These are phyloP conservation scores for Griposia aprilina DNA, from an alignment of 2,888 invertebrate species.

Conservation along the genomic window DNA sequence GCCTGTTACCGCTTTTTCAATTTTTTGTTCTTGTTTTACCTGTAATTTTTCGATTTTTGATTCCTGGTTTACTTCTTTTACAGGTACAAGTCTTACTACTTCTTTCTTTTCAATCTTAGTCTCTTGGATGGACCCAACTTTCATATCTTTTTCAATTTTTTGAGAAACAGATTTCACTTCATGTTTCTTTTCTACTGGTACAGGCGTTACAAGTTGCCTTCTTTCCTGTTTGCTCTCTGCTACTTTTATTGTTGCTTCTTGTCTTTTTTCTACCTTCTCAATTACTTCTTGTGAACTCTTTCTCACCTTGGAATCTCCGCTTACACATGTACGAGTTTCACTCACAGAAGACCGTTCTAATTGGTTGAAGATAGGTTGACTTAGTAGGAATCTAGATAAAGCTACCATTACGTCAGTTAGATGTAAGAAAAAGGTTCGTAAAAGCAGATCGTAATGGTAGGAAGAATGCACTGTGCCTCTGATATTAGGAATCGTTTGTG, in stretches of 20 bases:
- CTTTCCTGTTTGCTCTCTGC: conserved; percentile 43
- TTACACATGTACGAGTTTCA: conserved; percentile 34
- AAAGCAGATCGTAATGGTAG: conserved; percentile 80
- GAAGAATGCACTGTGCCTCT: conserved; percentile 79
- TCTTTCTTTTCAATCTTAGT: conserved; percentile 61
- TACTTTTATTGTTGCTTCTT: conserved; percentile 39
- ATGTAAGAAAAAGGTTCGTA: conserved; percentile 87
- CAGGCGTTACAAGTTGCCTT: conserved; percentile 47
- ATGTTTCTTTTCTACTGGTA: conserved; percentile 47
- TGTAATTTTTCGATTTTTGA: conserved; percentile 33
- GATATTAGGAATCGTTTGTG: conserved; percentile 84
- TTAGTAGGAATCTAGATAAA: conserved; percentile 82
- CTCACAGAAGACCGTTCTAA: conserved; percentile 10
- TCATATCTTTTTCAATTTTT: conserved; percentile 47
- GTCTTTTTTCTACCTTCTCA: conserved; percentile 36
- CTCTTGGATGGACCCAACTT: conserved; percentile 47
- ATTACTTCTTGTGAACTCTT: conserved; percentile 44
- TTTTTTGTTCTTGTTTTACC: conserved; percentile 37
- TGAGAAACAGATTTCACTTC: conserved; percentile 57
- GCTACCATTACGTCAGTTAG: conserved; percentile 88
- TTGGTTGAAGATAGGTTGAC: conserved; percentile 74
- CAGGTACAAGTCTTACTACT: conserved; percentile 49
- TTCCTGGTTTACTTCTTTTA: conserved; percentile 55
- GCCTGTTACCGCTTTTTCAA: conserved; percentile 72
- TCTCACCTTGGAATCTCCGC: conserved; percentile 11